Base-by-base conservation (phyloP, 53 echinoderm and acorn worm genomes). In the Echinarachnius parma region DNA sequence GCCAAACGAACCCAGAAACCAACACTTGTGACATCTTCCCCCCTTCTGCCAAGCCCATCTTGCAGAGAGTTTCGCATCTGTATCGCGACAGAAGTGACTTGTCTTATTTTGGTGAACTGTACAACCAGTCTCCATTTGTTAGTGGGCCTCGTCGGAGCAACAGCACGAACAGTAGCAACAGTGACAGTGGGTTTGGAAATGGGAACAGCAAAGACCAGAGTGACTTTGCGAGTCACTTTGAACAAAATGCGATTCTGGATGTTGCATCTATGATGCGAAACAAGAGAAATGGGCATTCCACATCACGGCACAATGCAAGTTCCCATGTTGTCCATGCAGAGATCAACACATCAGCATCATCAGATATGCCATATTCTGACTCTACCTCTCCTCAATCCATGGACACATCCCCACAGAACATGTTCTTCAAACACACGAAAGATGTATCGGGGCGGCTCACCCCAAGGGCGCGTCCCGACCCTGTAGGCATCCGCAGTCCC, bases 171-270 rank as follows among this genome's bases (percentile, higher is more conserved):
- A 98, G 98, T 46, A 98, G 98, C 74, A 98, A 92, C 50, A 98
- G 98, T 67, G 98, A 98, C 75, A 98, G 98, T 50, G 98, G 91
- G 10, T 92, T 98, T 62, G 93, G 93, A 13, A 89, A 93, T 61
- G 94, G 94, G 24, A 85, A 84, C 34, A 79, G 77, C 42, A 85
- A 82, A 24, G 80, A 80, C 5, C 66, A 62, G 14, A 48, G 30
- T 44, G 89, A 82, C 19, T 47, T 53, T 26, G 89, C 81, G 31
- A 84, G 61, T 50, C 62, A 75, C 10, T 46, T 72, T 28, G 92
- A 77, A 25, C 62, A 75, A 8, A 66, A 53, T 46, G 66, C 81
- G 31, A 90, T 89, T 50, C 67, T 94, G 9, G 90, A 94, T 76
- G 94, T 94, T 29, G 94, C 94, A 2, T 82, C 81, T 22, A 79